phyloP scores from a whole-genome alignment of 2,797 vertebrate species.

The Cryptoprocta ferox region DNA sequence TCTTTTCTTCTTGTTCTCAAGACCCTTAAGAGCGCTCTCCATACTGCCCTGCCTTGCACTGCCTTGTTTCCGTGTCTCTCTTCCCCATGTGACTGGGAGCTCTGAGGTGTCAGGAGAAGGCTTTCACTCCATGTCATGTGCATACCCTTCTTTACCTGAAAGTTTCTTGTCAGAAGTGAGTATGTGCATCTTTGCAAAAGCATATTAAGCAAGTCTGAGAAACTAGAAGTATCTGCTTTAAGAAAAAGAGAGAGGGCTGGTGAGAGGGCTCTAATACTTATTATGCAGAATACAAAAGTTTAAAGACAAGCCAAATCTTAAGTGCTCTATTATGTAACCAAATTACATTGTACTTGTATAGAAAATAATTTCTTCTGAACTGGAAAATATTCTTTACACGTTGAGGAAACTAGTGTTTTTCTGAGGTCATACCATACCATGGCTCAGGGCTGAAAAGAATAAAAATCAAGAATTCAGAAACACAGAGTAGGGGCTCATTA shows the following conservation, averaged over 20 bases:
- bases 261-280: neutral
- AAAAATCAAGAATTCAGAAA: neutral
- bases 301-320: neutral
- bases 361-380: neutral
- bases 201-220: neutral
- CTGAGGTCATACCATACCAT: neutral
- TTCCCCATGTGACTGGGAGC: neutral
- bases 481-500: neutral
- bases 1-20: neutral
- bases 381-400: neutral
- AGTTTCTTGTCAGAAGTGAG: neutral
- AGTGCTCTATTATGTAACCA: neutral
- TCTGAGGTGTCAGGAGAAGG: neutral
- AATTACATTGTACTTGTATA: neutral
- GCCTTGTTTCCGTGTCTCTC: neutral
- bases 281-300: neutral
- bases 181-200: neutral
- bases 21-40: too few relatives aligned
- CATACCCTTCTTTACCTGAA: neutral
- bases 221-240: neutral
- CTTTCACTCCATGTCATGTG: neutral
- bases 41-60: fast-evolving
- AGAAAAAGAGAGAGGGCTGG: neutral
- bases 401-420: neutral
- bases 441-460: neutral